Conservation (phyloP, 2,888 invertebrate species). For the Acanthococcus lagerstroemiae region DNA sequence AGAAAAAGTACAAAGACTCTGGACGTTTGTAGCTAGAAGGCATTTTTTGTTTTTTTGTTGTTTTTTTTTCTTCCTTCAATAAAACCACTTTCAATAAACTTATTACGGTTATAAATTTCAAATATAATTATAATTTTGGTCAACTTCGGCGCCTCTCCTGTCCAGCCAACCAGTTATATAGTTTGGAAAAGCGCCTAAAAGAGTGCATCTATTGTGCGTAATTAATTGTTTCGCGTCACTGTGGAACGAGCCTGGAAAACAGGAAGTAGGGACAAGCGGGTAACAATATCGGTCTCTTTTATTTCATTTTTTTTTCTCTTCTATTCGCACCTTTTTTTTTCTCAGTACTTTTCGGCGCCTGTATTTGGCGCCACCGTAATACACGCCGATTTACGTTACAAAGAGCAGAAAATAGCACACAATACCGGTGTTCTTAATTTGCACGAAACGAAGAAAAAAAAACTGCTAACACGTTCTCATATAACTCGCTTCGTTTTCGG, state of each 20-base stretch:
- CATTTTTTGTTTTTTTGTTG: background rate
- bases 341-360: slow-evolving; percentile 17
- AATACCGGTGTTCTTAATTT: background rate
- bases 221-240: slow-evolving; percentile 21
- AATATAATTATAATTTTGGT: slow-evolving; percentile 21
- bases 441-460: background rate
- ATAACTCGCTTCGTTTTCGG: too few species aligned
- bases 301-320: slow-evolving; percentile 2
- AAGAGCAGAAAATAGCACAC: slow-evolving; percentile 5
- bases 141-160: background rate
- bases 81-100: slow-evolving; percentile 12
- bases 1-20: too few species aligned
- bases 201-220: slow-evolving; percentile 19
- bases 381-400: slow-evolving; percentile 17
- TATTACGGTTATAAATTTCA: slow-evolving; percentile 22
- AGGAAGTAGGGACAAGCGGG: slow-evolving; percentile 20
- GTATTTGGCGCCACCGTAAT: slow-evolving; percentile 17
- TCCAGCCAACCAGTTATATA: slow-evolving; percentile 13
- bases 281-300: slow-evolving; percentile 22
- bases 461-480: background rate
- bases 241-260: slow-evolving; percentile 22
- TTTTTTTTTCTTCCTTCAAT: background rate
- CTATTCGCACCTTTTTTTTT: slow-evolving; percentile 24
- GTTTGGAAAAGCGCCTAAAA: slow-evolving; percentile 21
- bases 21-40: slow-evolving; percentile 2